phyloP scores from a whole-genome alignment of 2,797 vertebrate species.

The Coilia nasus region DNA sequence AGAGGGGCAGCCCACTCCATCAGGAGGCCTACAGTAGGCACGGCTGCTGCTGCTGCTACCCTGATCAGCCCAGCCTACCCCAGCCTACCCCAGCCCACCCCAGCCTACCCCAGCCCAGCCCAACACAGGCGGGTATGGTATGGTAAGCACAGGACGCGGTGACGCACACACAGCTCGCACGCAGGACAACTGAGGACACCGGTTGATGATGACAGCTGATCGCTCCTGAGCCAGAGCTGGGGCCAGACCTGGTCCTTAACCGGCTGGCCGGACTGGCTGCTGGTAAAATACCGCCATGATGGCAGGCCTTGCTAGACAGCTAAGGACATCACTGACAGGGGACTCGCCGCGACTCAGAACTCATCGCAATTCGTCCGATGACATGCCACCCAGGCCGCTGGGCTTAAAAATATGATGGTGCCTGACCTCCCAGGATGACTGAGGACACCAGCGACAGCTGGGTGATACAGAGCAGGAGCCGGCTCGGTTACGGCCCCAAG shows the following conservation, averaged over 20 bases:
- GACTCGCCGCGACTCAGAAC: too few relatives aligned
- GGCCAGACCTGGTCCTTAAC: too few relatives aligned
- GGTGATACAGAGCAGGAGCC: not conserved
- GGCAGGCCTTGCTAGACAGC: not conserved
- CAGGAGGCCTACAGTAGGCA: not conserved
- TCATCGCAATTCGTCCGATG: too few relatives aligned
- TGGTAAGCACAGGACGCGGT: not conserved
- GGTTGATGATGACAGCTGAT: not conserved
- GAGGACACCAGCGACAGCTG: not conserved
- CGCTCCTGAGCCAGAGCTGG: not conserved
- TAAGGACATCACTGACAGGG: not conserved
- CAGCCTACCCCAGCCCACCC: too few relatives aligned
- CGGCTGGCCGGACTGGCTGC: too few relatives aligned
- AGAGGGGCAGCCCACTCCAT: not conserved
- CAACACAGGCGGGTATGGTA: too few relatives aligned
- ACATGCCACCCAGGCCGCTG: too few relatives aligned
- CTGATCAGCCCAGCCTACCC: not conserved
- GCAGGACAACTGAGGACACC: not conserved
- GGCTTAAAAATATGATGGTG: too few relatives aligned
- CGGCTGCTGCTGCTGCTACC: not conserved
- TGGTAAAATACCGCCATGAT: not conserved
- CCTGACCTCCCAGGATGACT: not conserved
- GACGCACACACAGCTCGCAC: not conserved
- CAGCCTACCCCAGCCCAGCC: too few relatives aligned
- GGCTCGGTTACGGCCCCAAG: not conserved